phyloP scores from a whole-genome alignment of 1,140 invertebrate species.

The Lepidurus apus region DNA sequence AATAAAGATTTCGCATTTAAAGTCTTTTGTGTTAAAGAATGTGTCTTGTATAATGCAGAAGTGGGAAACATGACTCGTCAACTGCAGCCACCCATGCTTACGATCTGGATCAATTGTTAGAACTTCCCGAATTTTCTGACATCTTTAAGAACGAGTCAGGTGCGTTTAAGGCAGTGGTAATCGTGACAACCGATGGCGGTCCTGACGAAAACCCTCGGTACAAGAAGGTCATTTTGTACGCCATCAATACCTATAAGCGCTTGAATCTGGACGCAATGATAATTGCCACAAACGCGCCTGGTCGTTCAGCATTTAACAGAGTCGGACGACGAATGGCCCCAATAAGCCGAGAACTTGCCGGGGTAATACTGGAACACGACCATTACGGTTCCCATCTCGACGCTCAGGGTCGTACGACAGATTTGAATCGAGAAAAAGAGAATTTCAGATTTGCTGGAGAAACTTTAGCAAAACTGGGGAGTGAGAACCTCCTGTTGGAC shows the following conservation, averaged over 20 bases:
- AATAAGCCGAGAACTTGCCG: conserved; percentile 43
- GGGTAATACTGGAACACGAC: conserved; percentile 45
- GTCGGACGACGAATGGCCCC: conserved; percentile 45
- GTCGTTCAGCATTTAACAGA: conserved; percentile 42
- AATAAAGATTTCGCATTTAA: neutral
- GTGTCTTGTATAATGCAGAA: neutral
- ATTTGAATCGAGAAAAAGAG: conserved; percentile 42
- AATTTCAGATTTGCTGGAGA: conserved; percentile 43
- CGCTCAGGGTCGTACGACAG: conserved; percentile 41
- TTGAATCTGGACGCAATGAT: conserved; percentile 46
- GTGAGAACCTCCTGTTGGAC: conserved; percentile 38
- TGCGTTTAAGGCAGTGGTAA: conserved; percentile 44
- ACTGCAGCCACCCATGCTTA: conserved; percentile 43
- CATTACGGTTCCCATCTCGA: conserved; percentile 45
- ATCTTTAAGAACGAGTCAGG: conserved; percentile 37
- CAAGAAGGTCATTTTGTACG: conserved; percentile 41
- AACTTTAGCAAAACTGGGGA: conserved; percentile 40
- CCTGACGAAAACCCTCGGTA: conserved; percentile 48
- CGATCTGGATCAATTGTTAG: conserved; percentile 42
- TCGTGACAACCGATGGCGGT: conserved; percentile 44
- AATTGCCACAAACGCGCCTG: conserved; percentile 47
- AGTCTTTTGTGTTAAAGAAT: neutral
- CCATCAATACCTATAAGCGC: conserved; percentile 43
- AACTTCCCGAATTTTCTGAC: conserved; percentile 38
- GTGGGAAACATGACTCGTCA: conserved; percentile 40